phyloP scores from a whole-genome alignment of 1,140 invertebrate genomes.

The Orchesella cincta region DNA sequence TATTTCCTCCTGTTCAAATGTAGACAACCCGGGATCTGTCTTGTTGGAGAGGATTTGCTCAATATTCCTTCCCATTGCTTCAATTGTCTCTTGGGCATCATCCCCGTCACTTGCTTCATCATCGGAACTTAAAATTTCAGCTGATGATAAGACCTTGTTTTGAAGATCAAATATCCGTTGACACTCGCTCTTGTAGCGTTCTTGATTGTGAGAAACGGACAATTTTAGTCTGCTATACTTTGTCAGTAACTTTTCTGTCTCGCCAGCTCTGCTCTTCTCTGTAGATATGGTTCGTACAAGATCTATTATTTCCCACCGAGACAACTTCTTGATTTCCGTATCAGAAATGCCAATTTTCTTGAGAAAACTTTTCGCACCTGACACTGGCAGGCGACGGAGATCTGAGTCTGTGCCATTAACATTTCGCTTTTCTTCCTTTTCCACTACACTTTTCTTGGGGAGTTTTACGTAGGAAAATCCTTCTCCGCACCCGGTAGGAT shows the following conservation, averaged over 20 bases:
- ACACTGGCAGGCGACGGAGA: slow-evolving; percentile 65
- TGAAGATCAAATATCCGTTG: slow-evolving; percentile 69
- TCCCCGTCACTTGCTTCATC: slow-evolving; percentile 62
- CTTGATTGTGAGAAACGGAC: slow-evolving; percentile 12
- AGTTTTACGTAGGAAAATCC: slow-evolving; percentile 71
- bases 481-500: slow-evolving; percentile 66
- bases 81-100: slow-evolving; percentile 59
- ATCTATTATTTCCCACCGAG: slow-evolving; percentile 70
- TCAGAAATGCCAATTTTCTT: slow-evolving; percentile 67
- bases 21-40: slow-evolving; percentile 59
- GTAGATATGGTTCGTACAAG: slow-evolving; percentile 69
- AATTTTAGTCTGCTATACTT: neutral
- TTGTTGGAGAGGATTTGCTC: slow-evolving; percentile 66
- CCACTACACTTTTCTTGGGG: slow-evolving; percentile 60
- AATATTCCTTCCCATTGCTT: slow-evolving; percentile 65
- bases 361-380: slow-evolving; percentile 67
- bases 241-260: slow-evolving; percentile 54
- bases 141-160: slow-evolving; percentile 63
- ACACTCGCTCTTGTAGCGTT: slow-evolving; percentile 66
- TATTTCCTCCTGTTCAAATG: slow-evolving; percentile 63
- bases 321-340: slow-evolving; percentile 65
- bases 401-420: slow-evolving; percentile 67
- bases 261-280: slow-evolving; percentile 67
- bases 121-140: slow-evolving; percentile 65
- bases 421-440: slow-evolving; percentile 33